These are phyloP conservation scores for Phocoena sinus DNA, from an alignment of 2,113 vertebrate species.

Conservation along the genomic window DNA sequence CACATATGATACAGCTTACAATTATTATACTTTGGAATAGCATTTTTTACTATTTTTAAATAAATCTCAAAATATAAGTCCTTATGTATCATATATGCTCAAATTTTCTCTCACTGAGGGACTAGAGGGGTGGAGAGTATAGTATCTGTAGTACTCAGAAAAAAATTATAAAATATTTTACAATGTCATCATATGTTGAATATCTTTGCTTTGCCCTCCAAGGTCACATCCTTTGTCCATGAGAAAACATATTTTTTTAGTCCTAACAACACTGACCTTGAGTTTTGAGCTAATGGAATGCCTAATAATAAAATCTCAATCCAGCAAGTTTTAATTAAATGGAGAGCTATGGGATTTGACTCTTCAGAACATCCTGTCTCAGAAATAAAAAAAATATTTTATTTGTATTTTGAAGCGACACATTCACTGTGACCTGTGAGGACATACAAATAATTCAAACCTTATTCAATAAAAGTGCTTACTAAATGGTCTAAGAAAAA, in stretches of 20 bases:
- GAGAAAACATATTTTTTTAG: conserved; percentile 36
- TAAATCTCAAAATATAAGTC: neutral
- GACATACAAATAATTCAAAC: conserved; percentile 38
- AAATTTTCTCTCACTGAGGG: neutral
- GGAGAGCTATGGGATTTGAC: conserved; percentile 41
- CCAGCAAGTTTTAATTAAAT: conserved; percentile 32
- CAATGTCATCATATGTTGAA: neutral
- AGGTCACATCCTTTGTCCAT: neutral
- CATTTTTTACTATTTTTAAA: neutral
- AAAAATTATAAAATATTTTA: conserved; percentile 14
- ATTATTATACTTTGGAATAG: neutral
- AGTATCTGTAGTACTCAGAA: neutral
- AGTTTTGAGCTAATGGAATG: conserved; percentile 34
- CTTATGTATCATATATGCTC: neutral
- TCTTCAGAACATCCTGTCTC: conserved; percentile 57
- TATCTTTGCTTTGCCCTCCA: conserved; percentile 3
- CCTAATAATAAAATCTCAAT: conserved; percentile 40
- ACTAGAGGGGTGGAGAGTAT: neutral
- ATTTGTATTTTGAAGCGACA: conserved; percentile 48
- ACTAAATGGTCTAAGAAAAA: conserved; percentile 48
- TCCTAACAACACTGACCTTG: conserved; percentile 19
- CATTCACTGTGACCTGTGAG: conserved; percentile 19
- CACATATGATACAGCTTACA: neutral
- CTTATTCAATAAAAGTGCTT: conserved; percentile 50
- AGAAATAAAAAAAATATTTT: conserved; percentile 39